A percentile compares a stretch with the other conserved stretches of the same genome.
Conservation (phyloP, 2,113 vertebrate species). For the Chaetops frenatus region DNA sequence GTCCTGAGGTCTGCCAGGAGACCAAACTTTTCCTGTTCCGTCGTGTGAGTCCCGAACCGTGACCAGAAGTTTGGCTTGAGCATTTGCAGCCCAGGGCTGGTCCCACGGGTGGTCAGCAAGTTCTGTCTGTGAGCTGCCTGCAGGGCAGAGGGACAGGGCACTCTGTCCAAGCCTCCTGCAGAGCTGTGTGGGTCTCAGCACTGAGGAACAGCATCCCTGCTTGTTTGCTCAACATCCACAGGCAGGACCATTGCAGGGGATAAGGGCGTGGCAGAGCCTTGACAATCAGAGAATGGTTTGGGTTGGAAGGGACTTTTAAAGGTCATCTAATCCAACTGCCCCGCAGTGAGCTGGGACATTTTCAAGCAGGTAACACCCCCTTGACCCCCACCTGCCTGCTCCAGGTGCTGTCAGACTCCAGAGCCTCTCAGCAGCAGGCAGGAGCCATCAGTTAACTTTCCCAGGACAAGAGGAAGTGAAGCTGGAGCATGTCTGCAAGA, state of each 20-base stretch:
- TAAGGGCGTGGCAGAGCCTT: neutral
- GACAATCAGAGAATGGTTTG: neutral
- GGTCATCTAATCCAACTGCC: neutral
- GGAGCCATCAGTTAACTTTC: neutral
- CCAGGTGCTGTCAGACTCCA: neutral
- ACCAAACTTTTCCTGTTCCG: neutral
- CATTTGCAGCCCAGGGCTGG: neutral
- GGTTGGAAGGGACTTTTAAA: neutral
- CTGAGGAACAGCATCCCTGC: neutral
- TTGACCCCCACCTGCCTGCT: neutral
- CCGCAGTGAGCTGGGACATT: neutral
- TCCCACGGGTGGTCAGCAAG: neutral
- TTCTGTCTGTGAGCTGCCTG: neutral
- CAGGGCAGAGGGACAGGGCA: neutral
- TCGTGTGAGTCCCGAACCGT: accelerated
- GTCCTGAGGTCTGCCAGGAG: neutral
- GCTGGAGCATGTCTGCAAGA: neutral
- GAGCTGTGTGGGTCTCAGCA: neutral
- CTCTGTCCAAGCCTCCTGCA: neutral
- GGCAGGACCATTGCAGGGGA: too few species aligned
- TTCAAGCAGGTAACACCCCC: neutral
- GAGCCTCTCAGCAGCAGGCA: neutral
- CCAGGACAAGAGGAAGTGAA: neutral
- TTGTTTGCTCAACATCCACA: neutral
- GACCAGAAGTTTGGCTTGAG: neutral